These are phyloP conservation scores for Atta colombica DNA, from an alignment of 1,140 invertebrate species.

Conservation along the genomic window DNA sequence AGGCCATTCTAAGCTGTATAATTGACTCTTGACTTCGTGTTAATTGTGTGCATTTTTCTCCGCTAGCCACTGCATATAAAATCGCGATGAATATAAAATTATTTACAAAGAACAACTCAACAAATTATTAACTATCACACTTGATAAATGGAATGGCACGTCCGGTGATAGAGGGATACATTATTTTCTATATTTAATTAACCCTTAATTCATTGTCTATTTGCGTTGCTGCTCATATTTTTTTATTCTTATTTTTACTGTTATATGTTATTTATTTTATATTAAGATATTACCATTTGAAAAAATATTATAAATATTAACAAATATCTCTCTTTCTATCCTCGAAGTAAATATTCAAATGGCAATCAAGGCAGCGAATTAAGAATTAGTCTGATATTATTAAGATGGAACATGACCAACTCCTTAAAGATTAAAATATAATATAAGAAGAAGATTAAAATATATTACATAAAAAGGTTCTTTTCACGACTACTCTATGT, in stretches of 20 bases:
- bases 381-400: background rate
- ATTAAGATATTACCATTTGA: constrained; percentile 1
- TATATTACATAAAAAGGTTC: background rate
- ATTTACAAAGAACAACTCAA: background rate
- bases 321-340: background rate
- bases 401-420: background rate
- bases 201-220: background rate
- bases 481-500: background rate
- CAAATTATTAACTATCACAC: background rate
- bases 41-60: constrained; percentile 63
- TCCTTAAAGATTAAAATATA: too few species aligned
- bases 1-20: constrained; percentile 49
- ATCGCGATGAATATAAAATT: constrained; percentile 35
- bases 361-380: background rate
- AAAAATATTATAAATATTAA: background rate
- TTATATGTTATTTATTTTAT: background rate
- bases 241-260: background rate
- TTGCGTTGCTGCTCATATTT: too few species aligned
- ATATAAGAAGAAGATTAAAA: too few species aligned
- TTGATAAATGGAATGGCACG: constrained; percentile 9
- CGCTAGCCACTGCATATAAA: background rate
- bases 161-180: background rate
- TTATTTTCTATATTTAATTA: constrained; percentile 23
- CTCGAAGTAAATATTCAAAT: background rate
- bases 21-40: constrained; percentile 66